These are phyloP conservation scores for Morpho achilles DNA, from an alignment of 2,888 invertebrate species.

Conservation along the genomic window DNA sequence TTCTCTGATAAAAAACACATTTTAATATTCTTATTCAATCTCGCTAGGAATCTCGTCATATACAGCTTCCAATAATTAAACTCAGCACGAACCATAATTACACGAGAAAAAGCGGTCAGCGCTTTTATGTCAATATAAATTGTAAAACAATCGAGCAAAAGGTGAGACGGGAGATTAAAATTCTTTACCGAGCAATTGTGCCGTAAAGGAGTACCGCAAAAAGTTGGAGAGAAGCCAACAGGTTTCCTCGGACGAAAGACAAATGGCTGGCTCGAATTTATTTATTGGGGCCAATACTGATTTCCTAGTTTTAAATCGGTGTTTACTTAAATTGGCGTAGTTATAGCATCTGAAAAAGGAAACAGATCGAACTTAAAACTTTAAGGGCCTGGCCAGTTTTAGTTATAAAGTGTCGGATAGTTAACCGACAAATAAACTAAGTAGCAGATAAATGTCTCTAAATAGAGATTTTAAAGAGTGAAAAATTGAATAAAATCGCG, in stretches of 20 bases:
- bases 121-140: slow-evolving; percentile 31
- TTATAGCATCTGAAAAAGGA: background rate
- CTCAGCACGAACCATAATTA: slow-evolving; percentile 24
- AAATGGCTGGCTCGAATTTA: slow-evolving; percentile 49
- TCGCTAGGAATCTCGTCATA: slow-evolving; percentile 15
- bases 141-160: slow-evolving; percentile 37
- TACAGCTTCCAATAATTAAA: slow-evolving; percentile 17
- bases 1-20: background rate
- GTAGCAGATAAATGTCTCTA: too few species aligned
- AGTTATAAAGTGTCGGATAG: too few species aligned
- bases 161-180: slow-evolving; percentile 49
- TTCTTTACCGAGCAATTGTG: slow-evolving; percentile 48
- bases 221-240: slow-evolving; percentile 54
- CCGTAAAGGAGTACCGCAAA: slow-evolving; percentile 46
- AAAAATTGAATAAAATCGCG: too few species aligned
- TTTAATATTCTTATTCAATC: slow-evolving; percentile 5
- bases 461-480: too few species aligned
- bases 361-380: background rate
- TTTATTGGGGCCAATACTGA: slow-evolving; percentile 56
- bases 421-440: too few species aligned
- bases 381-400: too few species aligned
- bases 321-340: slow-evolving; percentile 1
- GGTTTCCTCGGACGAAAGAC: slow-evolving; percentile 54
- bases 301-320: slow-evolving; percentile 28
- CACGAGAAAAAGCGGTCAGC: slow-evolving; percentile 27